Evolutionary conservation across 1,140 invertebrate species (phyloP).

Genomic region (Oscheius sp.): DNA sequence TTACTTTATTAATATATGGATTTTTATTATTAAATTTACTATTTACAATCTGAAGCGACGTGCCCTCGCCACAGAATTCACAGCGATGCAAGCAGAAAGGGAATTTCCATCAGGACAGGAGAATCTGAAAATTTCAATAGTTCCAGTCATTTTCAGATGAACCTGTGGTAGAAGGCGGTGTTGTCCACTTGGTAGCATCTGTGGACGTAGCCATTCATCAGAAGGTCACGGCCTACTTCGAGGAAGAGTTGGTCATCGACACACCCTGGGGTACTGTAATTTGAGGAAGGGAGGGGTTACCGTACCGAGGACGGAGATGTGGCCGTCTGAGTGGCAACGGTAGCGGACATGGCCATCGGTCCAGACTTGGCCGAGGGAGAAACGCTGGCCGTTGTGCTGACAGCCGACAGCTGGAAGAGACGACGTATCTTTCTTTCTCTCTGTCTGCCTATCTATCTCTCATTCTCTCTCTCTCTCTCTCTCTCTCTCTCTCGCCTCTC

Average conservation of each 20-base stretch:
- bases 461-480: too few relatives aligned
- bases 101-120: slow-evolving; percentile 3
- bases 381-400: slow-evolving; percentile 42
- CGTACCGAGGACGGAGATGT: slow-evolving; percentile 49
- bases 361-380: slow-evolving; percentile 47
- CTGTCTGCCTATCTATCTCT: too few relatives aligned
- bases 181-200: slow-evolving; percentile 56
- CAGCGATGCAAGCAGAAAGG: neutral
- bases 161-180: slow-evolving; percentile 60
- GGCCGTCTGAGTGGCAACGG: slow-evolving; percentile 48
- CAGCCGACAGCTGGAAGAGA: slow-evolving; percentile 52
- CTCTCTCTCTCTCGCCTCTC: too few relatives aligned
- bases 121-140: neutral
- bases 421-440: neutral
- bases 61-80: neutral
- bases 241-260: slow-evolving; percentile 56
- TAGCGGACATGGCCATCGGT: slow-evolving; percentile 60
- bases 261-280: slow-evolving; percentile 44
- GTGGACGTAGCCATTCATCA: slow-evolving; percentile 58
- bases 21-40: neutral
- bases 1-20: too few relatives aligned
- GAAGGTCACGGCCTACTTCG: slow-evolving; percentile 55
- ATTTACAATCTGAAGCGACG: neutral
- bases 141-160: neutral
- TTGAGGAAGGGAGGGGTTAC: neutral